Evolutionary conservation across 1,140 invertebrate species (phyloP).

Genomic region (Nilaparvata lugens): DNA sequence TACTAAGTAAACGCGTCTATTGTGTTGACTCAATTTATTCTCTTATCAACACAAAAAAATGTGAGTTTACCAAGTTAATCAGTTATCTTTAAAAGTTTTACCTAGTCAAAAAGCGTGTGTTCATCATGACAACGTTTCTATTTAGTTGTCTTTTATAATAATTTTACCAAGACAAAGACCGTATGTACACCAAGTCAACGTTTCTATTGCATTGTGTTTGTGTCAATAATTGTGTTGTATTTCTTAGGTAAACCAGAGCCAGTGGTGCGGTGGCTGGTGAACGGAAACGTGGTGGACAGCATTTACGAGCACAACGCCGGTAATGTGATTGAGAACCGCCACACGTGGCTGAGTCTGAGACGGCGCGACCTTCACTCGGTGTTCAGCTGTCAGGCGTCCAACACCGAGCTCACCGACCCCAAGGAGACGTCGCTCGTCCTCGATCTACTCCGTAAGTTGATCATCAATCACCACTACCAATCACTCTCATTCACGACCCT

Average conservation of each 20-base stretch:
- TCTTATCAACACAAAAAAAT: too few species aligned
- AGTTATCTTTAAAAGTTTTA: too few species aligned
- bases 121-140: too few species aligned
- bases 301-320: constrained; percentile 70
- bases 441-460: constrained; percentile 71
- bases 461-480: neutral
- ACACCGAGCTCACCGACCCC: constrained; percentile 67
- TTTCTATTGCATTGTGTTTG: neutral
- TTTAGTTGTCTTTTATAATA: too few species aligned
- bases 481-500: neutral
- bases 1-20: too few species aligned
- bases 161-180: too few species aligned
- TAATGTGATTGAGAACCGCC: constrained; percentile 74
- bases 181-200: too few species aligned
- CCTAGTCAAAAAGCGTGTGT: too few species aligned
- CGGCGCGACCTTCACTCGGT: constrained; percentile 70
- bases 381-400: constrained; percentile 75
- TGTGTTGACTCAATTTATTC: too few species aligned
- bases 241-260: constrained; percentile 43
- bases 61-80: too few species aligned
- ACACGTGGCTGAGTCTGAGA: constrained; percentile 56
- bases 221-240: neutral
- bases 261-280: constrained; percentile 52
- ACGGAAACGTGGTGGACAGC: constrained; percentile 63
- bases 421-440: constrained; percentile 62